phyloP scores from a whole-genome alignment of 1,140 invertebrate genomes.

The Amphibalanus amphitrite region DNA sequence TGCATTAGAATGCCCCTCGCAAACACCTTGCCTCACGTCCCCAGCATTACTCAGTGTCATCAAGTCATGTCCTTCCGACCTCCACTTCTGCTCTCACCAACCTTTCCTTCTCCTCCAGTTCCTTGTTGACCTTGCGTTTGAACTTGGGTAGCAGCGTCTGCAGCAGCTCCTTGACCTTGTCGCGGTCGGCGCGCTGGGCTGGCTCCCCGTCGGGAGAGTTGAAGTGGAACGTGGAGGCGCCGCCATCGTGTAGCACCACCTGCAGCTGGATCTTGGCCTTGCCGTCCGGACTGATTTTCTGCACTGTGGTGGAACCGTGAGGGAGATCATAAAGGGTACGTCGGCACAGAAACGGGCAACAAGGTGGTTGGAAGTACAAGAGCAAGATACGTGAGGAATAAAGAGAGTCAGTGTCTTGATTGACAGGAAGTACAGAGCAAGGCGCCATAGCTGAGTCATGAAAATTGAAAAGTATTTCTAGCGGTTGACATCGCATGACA shows the following conservation, averaged over 20 bases:
- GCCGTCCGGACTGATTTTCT: slow-evolving; percentile 95
- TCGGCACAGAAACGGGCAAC: not conserved
- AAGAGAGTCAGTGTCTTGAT: not conserved
- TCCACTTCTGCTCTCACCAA: too few species aligned
- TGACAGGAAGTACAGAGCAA: too few species aligned
- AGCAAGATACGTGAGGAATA: not conserved
- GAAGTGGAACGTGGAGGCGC: slow-evolving; percentile 95
- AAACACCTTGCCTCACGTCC: too few species aligned
- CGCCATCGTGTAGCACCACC: slow-evolving; percentile 81
- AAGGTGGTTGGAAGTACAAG: not conserved
- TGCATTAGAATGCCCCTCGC: not conserved
- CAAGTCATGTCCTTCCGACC: too few species aligned
- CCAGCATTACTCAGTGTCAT: too few species aligned
- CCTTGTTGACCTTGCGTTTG: slow-evolving; percentile 80
- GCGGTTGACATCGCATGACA: too few species aligned
- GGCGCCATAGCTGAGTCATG: too few species aligned
- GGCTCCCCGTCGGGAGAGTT: slow-evolving; percentile 62
- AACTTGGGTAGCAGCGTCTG: slow-evolving; percentile 88
- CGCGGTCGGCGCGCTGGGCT: slow-evolving; percentile 72
- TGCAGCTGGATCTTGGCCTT: slow-evolving; percentile 99
- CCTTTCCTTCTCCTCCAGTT: slow-evolving; percentile 39
- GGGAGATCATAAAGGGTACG: not conserved
- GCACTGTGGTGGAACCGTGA: slow-evolving; percentile 40
- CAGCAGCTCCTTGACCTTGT: slow-evolving; percentile 82
- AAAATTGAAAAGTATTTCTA: too few species aligned